Evolutionary conservation across 2,888 invertebrate genomes (phyloP).

Genomic region (Phyto melanocephala): DNA sequence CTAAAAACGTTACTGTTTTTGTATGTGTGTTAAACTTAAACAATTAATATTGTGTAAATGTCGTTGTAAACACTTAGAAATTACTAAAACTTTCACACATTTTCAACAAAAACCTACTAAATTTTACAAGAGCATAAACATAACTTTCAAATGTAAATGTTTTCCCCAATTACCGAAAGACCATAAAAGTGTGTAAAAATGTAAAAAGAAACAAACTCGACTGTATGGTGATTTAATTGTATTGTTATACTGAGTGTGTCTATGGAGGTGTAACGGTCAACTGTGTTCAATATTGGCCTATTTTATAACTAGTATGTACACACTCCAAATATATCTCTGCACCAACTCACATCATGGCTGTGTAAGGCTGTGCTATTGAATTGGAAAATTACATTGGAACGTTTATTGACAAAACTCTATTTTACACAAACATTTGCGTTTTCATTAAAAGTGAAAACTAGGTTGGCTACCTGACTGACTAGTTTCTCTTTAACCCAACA

Average conservation of each 20-base stretch:
- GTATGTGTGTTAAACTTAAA: not conserved
- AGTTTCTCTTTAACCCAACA: not conserved
- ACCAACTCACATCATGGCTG: not conserved
- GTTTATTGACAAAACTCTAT: constrained; percentile 67
- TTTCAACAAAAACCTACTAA: constrained; percentile 13
- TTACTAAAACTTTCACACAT: constrained; percentile 53
- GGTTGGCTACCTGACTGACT: constrained; percentile 44
- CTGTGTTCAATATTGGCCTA: constrained; percentile 19
- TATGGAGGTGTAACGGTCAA: constrained; percentile 14
- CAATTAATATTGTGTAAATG: constrained; percentile 42
- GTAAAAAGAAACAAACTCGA: no score
- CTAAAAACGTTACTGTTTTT: not conserved
- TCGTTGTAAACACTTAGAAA: constrained; percentile 40
- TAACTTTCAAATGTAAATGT: not conserved
- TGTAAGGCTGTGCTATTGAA: constrained; percentile 66
- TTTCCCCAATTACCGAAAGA: no score
- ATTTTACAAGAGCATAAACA: constrained; percentile 13
- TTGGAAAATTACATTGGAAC: constrained; percentile 71
- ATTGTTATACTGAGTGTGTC: constrained; percentile 10
- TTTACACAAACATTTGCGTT: constrained; percentile 60
- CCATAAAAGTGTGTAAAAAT: no score
- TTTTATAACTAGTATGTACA: constrained; percentile 11
- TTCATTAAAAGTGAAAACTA: constrained; percentile 64
- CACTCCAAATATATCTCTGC: no score
- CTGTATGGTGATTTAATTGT: constrained; percentile 1